phyloP scores from a whole-genome alignment of 1,140 invertebrate species.

The Drosophila pandora region DNA sequence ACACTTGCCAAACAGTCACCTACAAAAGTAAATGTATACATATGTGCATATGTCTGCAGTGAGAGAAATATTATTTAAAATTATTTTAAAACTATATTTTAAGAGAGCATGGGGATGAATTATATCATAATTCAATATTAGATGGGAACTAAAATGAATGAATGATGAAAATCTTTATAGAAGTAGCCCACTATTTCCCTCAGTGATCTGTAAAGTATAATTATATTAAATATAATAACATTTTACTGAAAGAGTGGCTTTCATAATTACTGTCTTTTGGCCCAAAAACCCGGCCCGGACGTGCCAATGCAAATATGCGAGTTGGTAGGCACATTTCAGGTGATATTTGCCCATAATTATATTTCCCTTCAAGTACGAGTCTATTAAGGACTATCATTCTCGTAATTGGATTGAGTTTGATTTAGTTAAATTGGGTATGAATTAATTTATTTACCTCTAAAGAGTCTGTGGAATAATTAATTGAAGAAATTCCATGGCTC shows the following conservation, averaged over 20 bases:
- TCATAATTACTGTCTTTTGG: conserved; percentile 59
- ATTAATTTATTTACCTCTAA: conserved; percentile 3
- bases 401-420: conserved; percentile 25
- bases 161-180: too few relatives aligned
- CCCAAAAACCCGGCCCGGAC: conserved; percentile 17
- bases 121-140: too few relatives aligned
- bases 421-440: conserved; percentile 27
- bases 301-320: conserved; percentile 20
- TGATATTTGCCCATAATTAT: conserved; percentile 35
- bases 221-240: neutral
- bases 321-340: neutral
- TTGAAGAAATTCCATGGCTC: neutral
- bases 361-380: conserved; percentile 10
- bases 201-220: neutral
- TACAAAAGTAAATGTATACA: conserved; percentile 63
- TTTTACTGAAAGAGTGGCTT: conserved; percentile 47
- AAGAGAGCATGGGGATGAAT: too few relatives aligned
- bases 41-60: neutral
- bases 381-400: conserved; percentile 5
- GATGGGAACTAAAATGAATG: too few relatives aligned
- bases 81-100: neutral
- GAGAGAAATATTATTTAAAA: neutral
- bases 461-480: neutral
- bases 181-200: neutral
- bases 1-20: conserved; percentile 64